Evolutionary conservation across 1,140 invertebrate species (phyloP).

Genomic region (Apis laboriosa): DNA sequence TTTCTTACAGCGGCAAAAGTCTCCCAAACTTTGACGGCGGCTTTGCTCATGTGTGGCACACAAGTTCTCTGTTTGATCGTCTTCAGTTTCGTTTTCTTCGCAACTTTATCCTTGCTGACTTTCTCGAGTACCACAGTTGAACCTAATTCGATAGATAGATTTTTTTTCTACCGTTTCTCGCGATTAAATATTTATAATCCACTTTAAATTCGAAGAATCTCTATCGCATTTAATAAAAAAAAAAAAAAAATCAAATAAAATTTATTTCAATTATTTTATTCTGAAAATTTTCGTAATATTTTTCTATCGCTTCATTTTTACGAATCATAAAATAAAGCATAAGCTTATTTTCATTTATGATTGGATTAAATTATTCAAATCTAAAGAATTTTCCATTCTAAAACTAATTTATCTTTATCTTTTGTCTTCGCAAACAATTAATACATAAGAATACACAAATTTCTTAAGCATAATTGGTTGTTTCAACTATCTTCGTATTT

Average conservation of each 20-base stretch:
- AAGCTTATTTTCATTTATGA: too few relatives aligned
- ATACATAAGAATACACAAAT: neutral
- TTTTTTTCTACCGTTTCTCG: neutral
- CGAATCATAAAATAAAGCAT: neutral
- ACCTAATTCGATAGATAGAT: constrained; percentile 37
- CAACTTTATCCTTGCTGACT: constrained; percentile 60
- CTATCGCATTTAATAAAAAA: neutral
- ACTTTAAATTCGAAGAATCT: constrained; percentile 14
- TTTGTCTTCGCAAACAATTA: neutral
- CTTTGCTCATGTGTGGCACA: constrained; percentile 36
- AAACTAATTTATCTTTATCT: neutral
- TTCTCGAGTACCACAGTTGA: constrained; percentile 53
- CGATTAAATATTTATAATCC: neutral
- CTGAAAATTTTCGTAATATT: neutral
- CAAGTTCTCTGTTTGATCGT: constrained; percentile 49
- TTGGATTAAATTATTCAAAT: neutral
- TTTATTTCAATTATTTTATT: neutral
- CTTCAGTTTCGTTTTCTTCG: constrained; percentile 62
- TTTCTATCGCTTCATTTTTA: neutral
- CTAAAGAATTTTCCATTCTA: neutral
- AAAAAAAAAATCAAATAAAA: too few relatives aligned
- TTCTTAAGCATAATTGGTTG: neutral
- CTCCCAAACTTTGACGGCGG: constrained; percentile 71
- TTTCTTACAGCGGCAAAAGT: constrained; percentile 67
- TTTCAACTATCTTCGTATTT: neutral